phyloP scores from a whole-genome alignment of 1,140 invertebrate genomes.

The Neodiprion pinetum region DNA sequence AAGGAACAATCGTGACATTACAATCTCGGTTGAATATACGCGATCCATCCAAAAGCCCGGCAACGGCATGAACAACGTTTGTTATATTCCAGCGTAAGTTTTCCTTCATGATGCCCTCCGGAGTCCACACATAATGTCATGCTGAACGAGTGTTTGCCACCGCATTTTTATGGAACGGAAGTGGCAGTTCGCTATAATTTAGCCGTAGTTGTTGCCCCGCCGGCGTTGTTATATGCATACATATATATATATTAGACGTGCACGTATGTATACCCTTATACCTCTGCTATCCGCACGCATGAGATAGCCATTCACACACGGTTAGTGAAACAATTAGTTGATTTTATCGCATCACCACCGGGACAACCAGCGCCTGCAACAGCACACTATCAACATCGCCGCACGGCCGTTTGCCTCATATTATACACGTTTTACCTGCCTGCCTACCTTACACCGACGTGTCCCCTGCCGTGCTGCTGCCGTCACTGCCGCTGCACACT shows the following conservation, averaged over 20 bases:
- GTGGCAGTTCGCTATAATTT: slow-evolving; percentile 7
- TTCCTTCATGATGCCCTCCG: too few species aligned
- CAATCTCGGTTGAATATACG: too few species aligned
- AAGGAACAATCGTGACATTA: too few species aligned
- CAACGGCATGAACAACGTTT: too few species aligned
- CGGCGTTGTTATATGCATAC: neutral
- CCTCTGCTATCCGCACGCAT: neutral
- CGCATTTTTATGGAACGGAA: neutral
- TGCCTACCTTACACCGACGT: too few species aligned
- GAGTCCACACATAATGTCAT: too few species aligned
- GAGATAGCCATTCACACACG: slow-evolving; percentile 57
- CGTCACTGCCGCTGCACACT: slow-evolving; percentile 19
- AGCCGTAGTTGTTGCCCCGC: neutral
- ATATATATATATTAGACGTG: neutral
- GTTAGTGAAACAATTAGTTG: slow-evolving; percentile 63
- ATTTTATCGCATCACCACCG: slow-evolving; percentile 57
- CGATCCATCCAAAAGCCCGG: too few species aligned
- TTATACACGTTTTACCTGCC: neutral
- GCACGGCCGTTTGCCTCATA: neutral
- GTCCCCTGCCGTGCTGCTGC: too few species aligned
- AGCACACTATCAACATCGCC: neutral
- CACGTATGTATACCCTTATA: slow-evolving; percentile 21
- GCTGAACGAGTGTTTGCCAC: too few species aligned
- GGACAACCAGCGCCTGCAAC: slow-evolving; percentile 24
- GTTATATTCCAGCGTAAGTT: too few species aligned